These are phyloP conservation scores for Apamea epomidion DNA, from an alignment of 2,888 invertebrate genomes.

Conservation along the genomic window DNA sequence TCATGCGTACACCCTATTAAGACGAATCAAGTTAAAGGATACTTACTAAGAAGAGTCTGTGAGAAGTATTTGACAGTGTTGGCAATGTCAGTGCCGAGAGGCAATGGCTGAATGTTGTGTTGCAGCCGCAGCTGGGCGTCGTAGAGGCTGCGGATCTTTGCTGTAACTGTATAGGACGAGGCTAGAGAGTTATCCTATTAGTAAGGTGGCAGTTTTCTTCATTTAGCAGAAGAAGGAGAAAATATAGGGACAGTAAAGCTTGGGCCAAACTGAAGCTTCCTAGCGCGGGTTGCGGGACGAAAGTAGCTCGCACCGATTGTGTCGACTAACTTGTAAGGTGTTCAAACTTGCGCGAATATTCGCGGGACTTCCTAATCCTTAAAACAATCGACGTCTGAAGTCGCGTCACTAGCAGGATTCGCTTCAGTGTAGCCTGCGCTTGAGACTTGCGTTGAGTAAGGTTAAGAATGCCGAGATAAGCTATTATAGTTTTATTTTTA, in stretches of 20 bases:
- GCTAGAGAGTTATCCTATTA: slow-evolving; percentile 29
- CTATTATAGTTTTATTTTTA: background rate
- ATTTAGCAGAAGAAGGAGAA: slow-evolving; percentile 4
- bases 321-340: background rate
- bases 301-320: background rate
- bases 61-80: slow-evolving; percentile 99
- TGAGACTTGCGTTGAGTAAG: background rate
- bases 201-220: slow-evolving; percentile 18
- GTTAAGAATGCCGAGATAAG: background rate
- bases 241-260: background rate
- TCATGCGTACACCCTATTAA: background rate
- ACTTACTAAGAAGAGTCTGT: slow-evolving; percentile 98
- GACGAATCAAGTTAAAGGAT: background rate
- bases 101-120: slow-evolving; percentile 97
- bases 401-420: background rate
- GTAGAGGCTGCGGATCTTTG: slow-evolving; percentile 98
- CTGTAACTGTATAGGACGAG: slow-evolving; percentile 93
- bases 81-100: slow-evolving; percentile 98
- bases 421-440: background rate
- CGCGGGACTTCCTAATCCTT: background rate
- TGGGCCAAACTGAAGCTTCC: slow-evolving; percentile 3
- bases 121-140: slow-evolving; percentile 98
- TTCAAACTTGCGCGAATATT: background rate
- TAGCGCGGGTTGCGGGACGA: background rate
- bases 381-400: background rate